Conservation (phyloP, 2,888 invertebrate species). For the Campoplex nolae region DNA sequence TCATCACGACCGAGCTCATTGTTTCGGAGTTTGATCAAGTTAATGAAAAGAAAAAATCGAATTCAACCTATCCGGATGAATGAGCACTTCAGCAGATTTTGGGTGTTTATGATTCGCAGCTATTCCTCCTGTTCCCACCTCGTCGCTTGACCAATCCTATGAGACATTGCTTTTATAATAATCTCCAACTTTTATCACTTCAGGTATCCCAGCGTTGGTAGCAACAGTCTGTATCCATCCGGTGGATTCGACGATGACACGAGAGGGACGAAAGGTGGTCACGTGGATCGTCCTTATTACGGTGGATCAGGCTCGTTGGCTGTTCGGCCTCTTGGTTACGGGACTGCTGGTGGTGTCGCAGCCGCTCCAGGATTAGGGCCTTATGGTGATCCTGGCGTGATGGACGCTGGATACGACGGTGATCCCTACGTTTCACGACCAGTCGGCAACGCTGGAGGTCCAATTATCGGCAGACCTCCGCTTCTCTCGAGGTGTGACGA, state of each 20-base stretch:
- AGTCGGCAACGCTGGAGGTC: constrained; percentile 82
- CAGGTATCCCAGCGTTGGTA: constrained; percentile 67
- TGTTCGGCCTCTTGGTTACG: constrained; percentile 76
- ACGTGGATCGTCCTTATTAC: constrained; percentile 78
- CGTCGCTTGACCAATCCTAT: no score
- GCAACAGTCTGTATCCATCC: constrained; percentile 71
- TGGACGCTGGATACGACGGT: constrained; percentile 81
- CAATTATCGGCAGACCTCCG: constrained; percentile 84
- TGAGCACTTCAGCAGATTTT: no score
- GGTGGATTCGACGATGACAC: constrained; percentile 75
- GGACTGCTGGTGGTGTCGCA: constrained; percentile 81
- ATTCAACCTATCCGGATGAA: no score
- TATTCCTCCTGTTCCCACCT: no score
- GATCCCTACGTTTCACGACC: constrained; percentile 81
- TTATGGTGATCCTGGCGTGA: constrained; percentile 71
- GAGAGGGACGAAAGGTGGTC: constrained; percentile 77
- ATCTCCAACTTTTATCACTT: background rate
- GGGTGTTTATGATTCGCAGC: no score
- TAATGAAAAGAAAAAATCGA: no score
- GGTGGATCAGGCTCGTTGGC: constrained; percentile 75
- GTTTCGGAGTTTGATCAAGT: no score
- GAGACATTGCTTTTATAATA: no score
- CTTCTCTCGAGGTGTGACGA: constrained; percentile 90
- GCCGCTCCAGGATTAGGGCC: constrained; percentile 19
- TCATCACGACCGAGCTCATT: no score